Conservation (phyloP, 1,140 invertebrate species). For the Dreissena polymorpha region DNA sequence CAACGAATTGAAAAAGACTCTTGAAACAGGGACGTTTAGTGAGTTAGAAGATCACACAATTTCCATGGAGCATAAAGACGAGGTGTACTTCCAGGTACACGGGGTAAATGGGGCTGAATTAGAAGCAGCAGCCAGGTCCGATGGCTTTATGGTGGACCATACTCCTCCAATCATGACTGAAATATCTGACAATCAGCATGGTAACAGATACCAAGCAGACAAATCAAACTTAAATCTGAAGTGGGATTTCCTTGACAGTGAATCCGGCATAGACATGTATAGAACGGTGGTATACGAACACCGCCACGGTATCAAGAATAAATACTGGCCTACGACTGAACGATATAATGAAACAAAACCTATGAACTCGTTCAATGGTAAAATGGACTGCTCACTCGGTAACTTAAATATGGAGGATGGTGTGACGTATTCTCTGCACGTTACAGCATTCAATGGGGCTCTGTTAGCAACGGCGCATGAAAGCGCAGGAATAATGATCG, state of each 20-base stretch:
- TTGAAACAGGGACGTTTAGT: constrained; percentile 1
- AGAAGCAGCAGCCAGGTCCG: neutral
- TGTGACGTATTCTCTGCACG: constrained; percentile 25
- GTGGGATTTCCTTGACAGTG: constrained; percentile 31
- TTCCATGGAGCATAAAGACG: constrained; percentile 39
- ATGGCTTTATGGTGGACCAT: constrained; percentile 28
- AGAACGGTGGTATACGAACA: constrained; percentile 16
- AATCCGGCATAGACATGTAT: constrained; percentile 36
- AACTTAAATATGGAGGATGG: constrained; percentile 24
- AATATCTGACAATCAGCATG: constrained; percentile 1
- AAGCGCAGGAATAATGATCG: constrained; percentile 16
- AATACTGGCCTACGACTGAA: constrained; percentile 12
- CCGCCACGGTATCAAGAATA: constrained; percentile 11
- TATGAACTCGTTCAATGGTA: neutral
- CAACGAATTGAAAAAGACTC: constrained; percentile 23
- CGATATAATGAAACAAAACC: constrained; percentile 12
- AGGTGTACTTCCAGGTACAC: constrained; percentile 21
- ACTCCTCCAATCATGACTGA: constrained; percentile 23
- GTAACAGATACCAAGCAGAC: neutral
- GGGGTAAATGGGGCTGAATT: constrained; percentile 41
- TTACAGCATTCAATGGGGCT: constrained; percentile 39
- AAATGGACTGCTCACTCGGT: neutral
- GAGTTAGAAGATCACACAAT: constrained; percentile 42
- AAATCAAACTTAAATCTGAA: constrained; percentile 13
- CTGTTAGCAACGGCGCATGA: constrained; percentile 22